phyloP scores from a whole-genome alignment of 2,888 invertebrate species.

The Nomada fabriciana region DNA sequence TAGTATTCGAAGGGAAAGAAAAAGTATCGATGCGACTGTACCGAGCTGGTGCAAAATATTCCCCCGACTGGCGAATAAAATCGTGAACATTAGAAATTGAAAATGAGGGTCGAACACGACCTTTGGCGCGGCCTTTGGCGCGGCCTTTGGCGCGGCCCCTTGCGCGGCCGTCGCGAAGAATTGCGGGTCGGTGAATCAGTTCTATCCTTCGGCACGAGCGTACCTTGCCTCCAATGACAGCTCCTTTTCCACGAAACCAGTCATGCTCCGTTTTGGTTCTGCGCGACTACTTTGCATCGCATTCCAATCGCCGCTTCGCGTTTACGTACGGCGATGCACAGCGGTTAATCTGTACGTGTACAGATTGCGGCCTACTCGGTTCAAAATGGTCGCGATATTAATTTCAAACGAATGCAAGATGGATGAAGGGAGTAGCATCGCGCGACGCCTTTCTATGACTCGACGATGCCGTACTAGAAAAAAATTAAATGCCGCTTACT shows the following conservation, averaged over 20 bases:
- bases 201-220: conserved; percentile 60
- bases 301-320: conserved; percentile 23
- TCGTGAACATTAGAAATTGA: neutral
- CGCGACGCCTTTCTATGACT: too few relatives aligned
- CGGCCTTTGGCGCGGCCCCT: conserved; percentile 75
- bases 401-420: too few relatives aligned
- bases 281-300: conserved; percentile 25
- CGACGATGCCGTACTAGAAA: neutral
- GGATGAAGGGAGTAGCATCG: too few relatives aligned
- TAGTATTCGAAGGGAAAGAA: too few relatives aligned
- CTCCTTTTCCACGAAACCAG: conserved; percentile 62
- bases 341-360: neutral
- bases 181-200: conserved; percentile 75
- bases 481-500: neutral
- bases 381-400: neutral
- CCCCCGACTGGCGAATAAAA: neutral
- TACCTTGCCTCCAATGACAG: conserved; percentile 60
- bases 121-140: conserved; percentile 77
- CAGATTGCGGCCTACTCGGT: too few relatives aligned
- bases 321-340: neutral
- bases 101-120: conserved; percentile 67
- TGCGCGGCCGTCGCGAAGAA: conserved; percentile 63
- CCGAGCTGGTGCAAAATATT: too few relatives aligned
- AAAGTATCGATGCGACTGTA: too few relatives aligned
- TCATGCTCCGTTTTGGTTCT: conserved; percentile 50